Base-by-base conservation (phyloP, 2,113 vertebrate genomes). In the Carollia perspicillata region DNA sequence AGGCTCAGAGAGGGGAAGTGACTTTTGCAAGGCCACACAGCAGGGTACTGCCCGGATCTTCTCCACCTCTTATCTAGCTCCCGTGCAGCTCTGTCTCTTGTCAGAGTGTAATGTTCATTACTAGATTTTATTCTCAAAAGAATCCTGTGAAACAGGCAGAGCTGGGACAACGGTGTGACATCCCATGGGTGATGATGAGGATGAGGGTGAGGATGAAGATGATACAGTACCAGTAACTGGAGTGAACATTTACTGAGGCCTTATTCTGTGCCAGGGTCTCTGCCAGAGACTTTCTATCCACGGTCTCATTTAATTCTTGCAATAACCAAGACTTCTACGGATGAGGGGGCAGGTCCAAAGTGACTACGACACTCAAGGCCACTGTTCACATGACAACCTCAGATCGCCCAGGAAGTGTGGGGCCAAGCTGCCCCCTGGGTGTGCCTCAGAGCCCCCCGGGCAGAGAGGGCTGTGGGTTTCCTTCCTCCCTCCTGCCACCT, bases 311-410 rank as follows among this genome's bases (percentile, higher is more conserved):
- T 63, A 63, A 14, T 35, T 69, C 49, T 26, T 9, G 10, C 3
- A 75, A 69, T 12, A 18, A 28, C 47, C 26, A 65, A 17, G 10
- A 30, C 33, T 35, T 18, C 28, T 18, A 28, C 55, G 1, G 3
- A 6, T 3, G 72, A 78, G 23, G 87, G 35, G 55, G 20, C 22
- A 20, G 44, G n/a, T 40, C 30, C 55, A 88, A 71, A 63, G 40
- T 28, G 28, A 4, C 22, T 8, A 1, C 2, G 14, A 20, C 33
- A 6, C 22, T 5, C 40, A 4, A 5, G 2, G 55, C 55, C 55
- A 37, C 40, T 1, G 2, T 30, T 42, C 42, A 33, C 28, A 13
- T 9, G 26, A 13, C 0, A 3, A 26, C 16, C 51, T 58, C 68
- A 26, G 68, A 58, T 42, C 16, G 0, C 28, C 40, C 51, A n/a